A percentile compares a stretch with the other conserved stretches of the same genome.
These are phyloP conservation scores for Pluvialis apricaria DNA, from an alignment of 2,113 vertebrate genomes.

Conservation along the genomic window DNA sequence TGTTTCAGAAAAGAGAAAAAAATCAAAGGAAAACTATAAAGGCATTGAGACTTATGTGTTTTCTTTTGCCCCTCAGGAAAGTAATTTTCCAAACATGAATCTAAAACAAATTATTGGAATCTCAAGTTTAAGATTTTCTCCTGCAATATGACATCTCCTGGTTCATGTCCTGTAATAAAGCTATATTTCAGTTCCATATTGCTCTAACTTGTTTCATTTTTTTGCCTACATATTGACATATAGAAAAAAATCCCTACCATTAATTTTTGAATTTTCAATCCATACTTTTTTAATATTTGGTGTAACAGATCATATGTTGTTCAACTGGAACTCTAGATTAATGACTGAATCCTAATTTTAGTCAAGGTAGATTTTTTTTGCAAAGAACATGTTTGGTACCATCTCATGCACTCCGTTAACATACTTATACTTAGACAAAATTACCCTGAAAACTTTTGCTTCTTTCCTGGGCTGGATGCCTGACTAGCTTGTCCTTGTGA, in stretches of 20 bases:
- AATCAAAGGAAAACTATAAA: background rate
- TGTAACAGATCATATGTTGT: background rate
- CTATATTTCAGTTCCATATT: background rate
- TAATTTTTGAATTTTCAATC: background rate
- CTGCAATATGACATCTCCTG: background rate
- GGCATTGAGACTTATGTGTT: background rate
- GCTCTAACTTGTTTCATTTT: background rate
- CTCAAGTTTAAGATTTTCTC: background rate
- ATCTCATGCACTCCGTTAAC: background rate
- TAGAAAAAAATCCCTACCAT: background rate
- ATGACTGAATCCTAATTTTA: background rate
- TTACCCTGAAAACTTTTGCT: background rate
- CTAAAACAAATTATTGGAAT: background rate
- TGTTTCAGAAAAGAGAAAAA: background rate
- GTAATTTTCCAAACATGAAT: background rate
- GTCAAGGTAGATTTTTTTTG: rapidly evolving
- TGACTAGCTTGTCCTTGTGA: background rate
- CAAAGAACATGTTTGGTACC: no score
- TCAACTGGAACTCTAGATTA: background rate
- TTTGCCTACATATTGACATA: background rate
- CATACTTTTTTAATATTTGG: rapidly evolving
- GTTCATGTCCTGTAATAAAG: background rate
- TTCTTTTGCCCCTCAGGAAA: background rate
- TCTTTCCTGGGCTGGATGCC: background rate
- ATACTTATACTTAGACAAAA: background rate